These are phyloP conservation scores for Eurosta solidaginis DNA, from an alignment of 1,140 invertebrate genomes.

Conservation along the genomic window DNA sequence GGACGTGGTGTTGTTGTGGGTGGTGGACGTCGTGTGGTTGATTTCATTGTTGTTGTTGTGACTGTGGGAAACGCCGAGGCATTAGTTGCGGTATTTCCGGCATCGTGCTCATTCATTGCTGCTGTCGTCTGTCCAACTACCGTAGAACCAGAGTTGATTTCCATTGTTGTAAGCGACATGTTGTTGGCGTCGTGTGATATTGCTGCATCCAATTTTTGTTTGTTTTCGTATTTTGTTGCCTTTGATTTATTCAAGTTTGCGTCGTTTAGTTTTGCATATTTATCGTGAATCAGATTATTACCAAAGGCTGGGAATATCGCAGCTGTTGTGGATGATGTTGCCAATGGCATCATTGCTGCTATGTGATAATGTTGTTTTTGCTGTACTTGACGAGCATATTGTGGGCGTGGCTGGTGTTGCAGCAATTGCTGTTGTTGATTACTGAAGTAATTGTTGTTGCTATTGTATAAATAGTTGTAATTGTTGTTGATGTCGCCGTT, in stretches of 20 bases:
- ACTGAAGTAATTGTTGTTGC: not conserved
- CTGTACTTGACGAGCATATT: not conserved
- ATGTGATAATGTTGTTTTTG: not conserved
- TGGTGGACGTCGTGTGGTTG: slow-evolving; percentile 42
- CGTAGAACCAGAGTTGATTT: not conserved
- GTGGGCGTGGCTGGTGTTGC: not conserved
- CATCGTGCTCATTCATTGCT: not conserved
- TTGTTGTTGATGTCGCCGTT: not conserved
- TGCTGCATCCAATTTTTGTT: not conserved
- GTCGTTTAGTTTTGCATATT: not conserved
- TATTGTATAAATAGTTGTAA: not conserved
- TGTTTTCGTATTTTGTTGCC: not conserved
- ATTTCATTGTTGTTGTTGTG: slow-evolving; percentile 36
- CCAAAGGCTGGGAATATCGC: not conserved
- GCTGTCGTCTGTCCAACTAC: too few relatives aligned
- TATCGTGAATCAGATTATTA: not conserved
- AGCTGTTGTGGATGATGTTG: not conserved
- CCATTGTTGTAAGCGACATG: too few relatives aligned
- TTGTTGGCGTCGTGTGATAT: not conserved
- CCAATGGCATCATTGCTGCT: not conserved
- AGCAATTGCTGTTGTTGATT: not conserved
- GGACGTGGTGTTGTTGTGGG: slow-evolving; percentile 50
- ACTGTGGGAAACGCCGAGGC: slow-evolving; percentile 5
- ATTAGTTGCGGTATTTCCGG: slow-evolving; percentile 30
- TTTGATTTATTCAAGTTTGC: not conserved